A percentile compares a stretch with the other conserved stretches of the same genome.
phyloP scores from a whole-genome alignment of 2,797 vertebrate genomes.

The Mormyrus proboscirostris region DNA sequence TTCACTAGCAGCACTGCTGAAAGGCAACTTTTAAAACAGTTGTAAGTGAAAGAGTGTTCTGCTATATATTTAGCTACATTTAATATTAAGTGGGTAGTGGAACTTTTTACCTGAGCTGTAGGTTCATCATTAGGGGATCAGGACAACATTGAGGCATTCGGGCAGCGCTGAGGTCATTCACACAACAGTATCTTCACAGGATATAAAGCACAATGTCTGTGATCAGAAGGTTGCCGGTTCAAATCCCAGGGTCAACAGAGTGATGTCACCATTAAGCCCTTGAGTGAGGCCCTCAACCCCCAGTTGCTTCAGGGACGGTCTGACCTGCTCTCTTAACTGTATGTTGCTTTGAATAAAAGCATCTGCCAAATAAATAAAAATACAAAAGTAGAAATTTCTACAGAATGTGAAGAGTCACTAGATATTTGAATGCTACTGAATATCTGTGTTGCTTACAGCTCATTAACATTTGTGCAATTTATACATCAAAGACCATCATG shows the following conservation, averaged over 20 bases:
- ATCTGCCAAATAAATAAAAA: not conserved
- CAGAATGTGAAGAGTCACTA: slow-evolving; percentile 2
- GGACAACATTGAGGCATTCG: not conserved
- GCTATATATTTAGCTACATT: slow-evolving; percentile 20
- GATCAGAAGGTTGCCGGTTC: not conserved
- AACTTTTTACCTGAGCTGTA: not conserved
- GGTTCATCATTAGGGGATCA: not conserved
- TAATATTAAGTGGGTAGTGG: slow-evolving; percentile 14
- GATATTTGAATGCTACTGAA: slow-evolving; percentile 14
- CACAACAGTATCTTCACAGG: not conserved
- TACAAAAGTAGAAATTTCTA: not conserved
- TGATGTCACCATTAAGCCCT: not conserved
- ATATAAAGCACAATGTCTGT: not conserved
- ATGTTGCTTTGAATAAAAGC: not conserved
- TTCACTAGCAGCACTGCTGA: slow-evolving; percentile 45
- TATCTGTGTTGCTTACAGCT: slow-evolving; percentile 16
- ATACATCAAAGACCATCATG: not conserved
- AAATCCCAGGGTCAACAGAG: not conserved
- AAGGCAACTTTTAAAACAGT: slow-evolving; percentile 45
- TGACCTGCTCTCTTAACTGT: not conserved
- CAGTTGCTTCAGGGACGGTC: not conserved
- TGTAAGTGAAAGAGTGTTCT: slow-evolving; percentile 37
- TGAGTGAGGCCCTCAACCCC: not conserved
- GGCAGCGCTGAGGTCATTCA: not conserved
- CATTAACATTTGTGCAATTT: not conserved